Evolutionary conservation across 2,113 vertebrate species (phyloP).

Genomic region (Gorsachius goisagi): DNA sequence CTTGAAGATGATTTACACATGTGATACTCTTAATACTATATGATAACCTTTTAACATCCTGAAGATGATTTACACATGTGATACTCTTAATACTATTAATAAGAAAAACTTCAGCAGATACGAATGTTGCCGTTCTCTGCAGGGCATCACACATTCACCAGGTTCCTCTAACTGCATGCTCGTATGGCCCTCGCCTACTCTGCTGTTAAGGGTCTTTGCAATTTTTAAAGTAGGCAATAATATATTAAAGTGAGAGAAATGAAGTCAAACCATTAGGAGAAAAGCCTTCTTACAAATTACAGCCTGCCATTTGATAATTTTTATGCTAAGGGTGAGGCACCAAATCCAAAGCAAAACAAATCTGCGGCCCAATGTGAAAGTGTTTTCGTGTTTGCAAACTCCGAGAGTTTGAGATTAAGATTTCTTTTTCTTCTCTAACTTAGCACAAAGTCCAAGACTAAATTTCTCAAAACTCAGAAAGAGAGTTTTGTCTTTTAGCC

Average conservation of each 20-base stretch:
- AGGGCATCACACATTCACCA: background rate
- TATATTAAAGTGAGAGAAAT: background rate
- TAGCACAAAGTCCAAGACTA: background rate
- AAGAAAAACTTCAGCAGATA: background rate
- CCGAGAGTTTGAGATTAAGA: background rate
- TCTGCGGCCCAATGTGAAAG: background rate
- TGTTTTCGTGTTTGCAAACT: background rate
- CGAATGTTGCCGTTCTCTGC: background rate
- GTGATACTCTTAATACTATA: background rate
- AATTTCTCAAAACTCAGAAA: background rate
- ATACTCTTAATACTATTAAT: background rate
- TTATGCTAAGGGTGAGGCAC: background rate
- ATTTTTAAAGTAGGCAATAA: background rate
- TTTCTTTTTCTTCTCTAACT: background rate
- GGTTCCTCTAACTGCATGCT: background rate
- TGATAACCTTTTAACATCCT: background rate
- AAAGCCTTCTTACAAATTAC: background rate
- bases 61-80: background rate
- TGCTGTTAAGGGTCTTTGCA: background rate
- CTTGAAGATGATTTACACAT: background rate
- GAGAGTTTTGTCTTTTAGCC: background rate
- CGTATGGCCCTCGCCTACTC: rapidly evolving
- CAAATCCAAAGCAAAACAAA: background rate
- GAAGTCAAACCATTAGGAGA: background rate
- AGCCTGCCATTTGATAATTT: background rate